Conservation (phyloP, 2,113 vertebrate genomes). For the Pseudolaguvia tuberculata region DNA sequence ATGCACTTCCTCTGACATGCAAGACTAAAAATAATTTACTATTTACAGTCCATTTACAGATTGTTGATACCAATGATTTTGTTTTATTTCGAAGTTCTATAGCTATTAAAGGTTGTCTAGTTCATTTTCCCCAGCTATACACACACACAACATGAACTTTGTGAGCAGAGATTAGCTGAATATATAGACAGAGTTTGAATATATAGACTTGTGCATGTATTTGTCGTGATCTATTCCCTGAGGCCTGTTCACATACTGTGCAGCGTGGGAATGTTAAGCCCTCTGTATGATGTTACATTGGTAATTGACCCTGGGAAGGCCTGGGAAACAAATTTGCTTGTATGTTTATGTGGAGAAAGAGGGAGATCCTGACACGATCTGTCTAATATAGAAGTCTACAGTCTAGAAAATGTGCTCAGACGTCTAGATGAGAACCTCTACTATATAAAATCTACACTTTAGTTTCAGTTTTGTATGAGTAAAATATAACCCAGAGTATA, state of each 20-base stretch:
- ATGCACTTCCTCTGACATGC: too few species aligned
- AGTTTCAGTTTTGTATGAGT: conserved; percentile 6
- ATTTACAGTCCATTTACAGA: too few species aligned
- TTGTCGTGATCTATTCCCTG: conserved; percentile 46
- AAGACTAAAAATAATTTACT: too few species aligned
- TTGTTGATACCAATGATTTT: too few species aligned
- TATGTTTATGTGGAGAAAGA: neutral
- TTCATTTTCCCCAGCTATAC: too few species aligned
- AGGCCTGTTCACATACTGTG: conserved; percentile 57
- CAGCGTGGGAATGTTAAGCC: conserved; percentile 67
- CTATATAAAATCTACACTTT: neutral
- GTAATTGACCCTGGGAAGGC: conserved; percentile 54
- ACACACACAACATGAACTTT: neutral
- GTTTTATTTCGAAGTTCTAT: too few species aligned
- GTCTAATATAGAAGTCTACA: neutral
- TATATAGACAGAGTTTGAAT: conserved; percentile 31
- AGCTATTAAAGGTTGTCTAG: too few species aligned
- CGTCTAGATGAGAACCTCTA: neutral
- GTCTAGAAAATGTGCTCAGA: neutral
- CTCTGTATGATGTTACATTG: conserved; percentile 58
- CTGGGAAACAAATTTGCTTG: conserved; percentile 62
- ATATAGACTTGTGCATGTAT: conserved; percentile 4
- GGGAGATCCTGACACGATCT: neutral
- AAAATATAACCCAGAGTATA: neutral
- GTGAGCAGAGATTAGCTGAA: neutral